Percentiles rank a stretch among this genome's conserved stretches.
These are phyloP conservation scores for Meloidogyne exigua DNA, from an alignment of 1,140 invertebrate species.

Conservation along the genomic window DNA sequence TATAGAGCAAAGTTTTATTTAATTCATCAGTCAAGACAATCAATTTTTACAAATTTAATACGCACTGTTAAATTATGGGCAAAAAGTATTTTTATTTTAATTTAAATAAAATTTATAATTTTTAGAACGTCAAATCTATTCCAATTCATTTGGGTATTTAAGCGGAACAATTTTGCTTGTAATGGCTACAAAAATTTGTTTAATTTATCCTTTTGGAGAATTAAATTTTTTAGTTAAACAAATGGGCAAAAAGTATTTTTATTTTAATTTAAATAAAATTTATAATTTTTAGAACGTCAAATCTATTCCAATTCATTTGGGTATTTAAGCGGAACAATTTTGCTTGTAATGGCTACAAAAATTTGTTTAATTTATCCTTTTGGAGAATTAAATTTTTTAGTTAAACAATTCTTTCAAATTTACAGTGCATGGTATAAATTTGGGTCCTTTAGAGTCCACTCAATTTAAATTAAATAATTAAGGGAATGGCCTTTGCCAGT, in stretches of 20 bases:
- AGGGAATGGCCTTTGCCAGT: not conserved
- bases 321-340: constrained; percentile 8
- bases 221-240: constrained; percentile 9
- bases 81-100: constrained; percentile 5
- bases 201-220: constrained; percentile 3
- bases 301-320: constrained; percentile 10
- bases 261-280: too few relatives aligned
- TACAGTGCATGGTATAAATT: not conserved
- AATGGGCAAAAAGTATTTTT: too few relatives aligned
- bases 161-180: not conserved
- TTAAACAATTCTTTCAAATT: constrained; percentile 16
- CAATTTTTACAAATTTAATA: constrained; percentile 4
- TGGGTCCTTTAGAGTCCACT: too few relatives aligned
- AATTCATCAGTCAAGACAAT: not conserved
- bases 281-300: not conserved
- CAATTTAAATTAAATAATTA: not conserved
- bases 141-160: constrained; percentile 11
- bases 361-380: constrained; percentile 15
- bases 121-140: constrained; percentile 11
- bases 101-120: not conserved
- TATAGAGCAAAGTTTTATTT: constrained; percentile 17
- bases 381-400: constrained; percentile 8
- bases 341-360: constrained; percentile 14
- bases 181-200: constrained; percentile 20
- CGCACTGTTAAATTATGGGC: constrained; percentile 17